Evolutionary conservation across 53 echinoderm and acorn worm species (phyloP), one percentile per base, ranked within the genome.

Genomic region (Actinopyga echinites): DNA sequence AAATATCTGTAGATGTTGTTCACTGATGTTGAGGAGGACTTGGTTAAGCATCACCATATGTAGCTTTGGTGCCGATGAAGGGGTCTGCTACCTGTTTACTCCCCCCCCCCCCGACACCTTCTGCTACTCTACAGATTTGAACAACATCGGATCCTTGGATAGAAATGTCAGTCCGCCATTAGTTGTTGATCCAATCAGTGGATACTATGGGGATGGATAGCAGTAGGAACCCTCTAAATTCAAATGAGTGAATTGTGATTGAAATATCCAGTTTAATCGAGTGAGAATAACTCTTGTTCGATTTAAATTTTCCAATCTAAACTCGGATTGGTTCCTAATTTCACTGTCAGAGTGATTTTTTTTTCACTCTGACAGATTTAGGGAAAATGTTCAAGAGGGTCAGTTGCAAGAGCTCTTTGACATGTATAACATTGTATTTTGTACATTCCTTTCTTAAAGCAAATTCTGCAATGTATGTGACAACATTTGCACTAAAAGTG

Each of bases 121-220:
- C 66, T 66, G 66, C 30, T 25, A 30, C 66, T 32, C 17, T 66
- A 32, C 66, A 66, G 17, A 66, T 25, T 32, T 66, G 30, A 30
- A 66, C 66, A 28, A 66, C 66, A 66, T 5, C 66, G n/a, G n/a
- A n/a, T n/a, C n/a, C 30, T 32, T 66, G 8, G 29, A 66, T 66
- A 30, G 66, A 28, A 26, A 32, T 4, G 28, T 66, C 1, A 5
- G 33, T 32, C 30, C 23, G 17, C 32, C 3, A 8, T 32, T 66
- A 8, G 38, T 30, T 32, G 24, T 66, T 24, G 3, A 32, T 30
- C 8, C 30, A 30, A 66, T 66, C 33, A 66, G 33, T 32, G 28
- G 66, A 66, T 66, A 66, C 32, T 30, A 28, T 66, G 30, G 40
- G 10, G 40, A 24, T 59, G 59, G 59, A 59, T 24, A 28, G 59